A percentile compares a stretch with the other conserved stretches of the same genome.
phyloP scores from a whole-genome alignment of 2,113 vertebrate species.

The Perca flavescens region DNA sequence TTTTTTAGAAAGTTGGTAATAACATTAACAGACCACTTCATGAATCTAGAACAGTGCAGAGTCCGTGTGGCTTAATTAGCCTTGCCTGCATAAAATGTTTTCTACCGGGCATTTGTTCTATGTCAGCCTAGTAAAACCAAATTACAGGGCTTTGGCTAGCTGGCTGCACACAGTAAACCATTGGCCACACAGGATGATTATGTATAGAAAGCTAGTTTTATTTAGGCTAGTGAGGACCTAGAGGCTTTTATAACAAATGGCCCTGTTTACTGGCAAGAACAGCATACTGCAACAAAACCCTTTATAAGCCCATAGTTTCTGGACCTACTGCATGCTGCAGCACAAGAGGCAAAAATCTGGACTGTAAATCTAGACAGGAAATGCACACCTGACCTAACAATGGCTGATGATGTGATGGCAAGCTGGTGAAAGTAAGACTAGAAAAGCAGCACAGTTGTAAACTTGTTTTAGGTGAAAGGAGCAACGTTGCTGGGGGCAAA shows the following conservation, averaged over 20 bases:
- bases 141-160: conserved; percentile 77
- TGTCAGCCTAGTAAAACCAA: conserved; percentile 83
- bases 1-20: conserved; percentile 30
- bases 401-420: conserved; percentile 56
- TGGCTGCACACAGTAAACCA: conserved; percentile 76
- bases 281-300: conserved; percentile 60
- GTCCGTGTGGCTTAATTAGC: conserved; percentile 66
- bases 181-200: conserved; percentile 81
- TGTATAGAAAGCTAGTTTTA: conserved; percentile 73
- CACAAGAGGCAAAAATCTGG: conserved; percentile 39
- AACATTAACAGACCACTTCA: conserved; percentile 46
- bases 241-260: conserved; percentile 72
- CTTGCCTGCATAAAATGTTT: conserved; percentile 73
- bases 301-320: conserved; percentile 65
- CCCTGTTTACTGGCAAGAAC: conserved; percentile 72
- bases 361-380: conserved; percentile 58
- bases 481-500: neutral
- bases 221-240: conserved; percentile 61
- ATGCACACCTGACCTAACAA: conserved; percentile 69
- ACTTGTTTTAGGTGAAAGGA: conserved; percentile 25
- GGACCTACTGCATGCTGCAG: conserved; percentile 37
- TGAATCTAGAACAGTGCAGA: conserved; percentile 47
- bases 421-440: conserved; percentile 29
- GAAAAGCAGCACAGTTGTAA: conserved; percentile 28
- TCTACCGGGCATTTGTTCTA: conserved; percentile 74